Conservation (phyloP, 2,113 vertebrate genomes). For the Pterocles gutturalis region DNA sequence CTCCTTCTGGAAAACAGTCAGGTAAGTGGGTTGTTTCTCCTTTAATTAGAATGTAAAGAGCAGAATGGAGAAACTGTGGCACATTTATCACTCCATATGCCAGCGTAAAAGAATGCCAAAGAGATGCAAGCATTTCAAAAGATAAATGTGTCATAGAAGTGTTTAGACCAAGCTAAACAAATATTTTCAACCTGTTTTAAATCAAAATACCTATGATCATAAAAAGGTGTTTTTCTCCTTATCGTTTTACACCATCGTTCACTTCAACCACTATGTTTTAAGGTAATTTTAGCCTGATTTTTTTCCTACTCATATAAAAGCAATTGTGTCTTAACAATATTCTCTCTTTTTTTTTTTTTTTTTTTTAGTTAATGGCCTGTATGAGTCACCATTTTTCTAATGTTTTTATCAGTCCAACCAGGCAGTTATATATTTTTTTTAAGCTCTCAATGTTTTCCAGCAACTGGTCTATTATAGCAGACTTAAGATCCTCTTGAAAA, state of each 20-base stretch:
- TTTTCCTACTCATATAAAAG: background rate
- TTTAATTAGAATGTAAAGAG: slow-evolving; percentile 65
- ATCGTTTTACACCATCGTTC: background rate
- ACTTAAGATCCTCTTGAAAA: background rate
- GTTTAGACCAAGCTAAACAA: slow-evolving; percentile 41
- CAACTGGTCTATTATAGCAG: background rate
- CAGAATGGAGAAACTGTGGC: slow-evolving; percentile 51
- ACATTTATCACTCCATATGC: slow-evolving; percentile 60
- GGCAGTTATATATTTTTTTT: background rate
- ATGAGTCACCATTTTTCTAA: slow-evolving; percentile 15
- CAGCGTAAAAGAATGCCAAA: slow-evolving; percentile 1
- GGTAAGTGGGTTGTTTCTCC: slow-evolving; percentile 53
- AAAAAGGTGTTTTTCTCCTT: background rate
- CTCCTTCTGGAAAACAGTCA: slow-evolving; percentile 52
- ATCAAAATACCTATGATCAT: background rate
- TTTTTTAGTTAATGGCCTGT: background rate
- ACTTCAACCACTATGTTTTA: background rate
- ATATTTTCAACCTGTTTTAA: slow-evolving; percentile 10
- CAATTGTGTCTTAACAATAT: background rate
- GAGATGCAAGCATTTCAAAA: background rate
- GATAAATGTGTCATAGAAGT: background rate
- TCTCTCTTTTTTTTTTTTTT: background rate
- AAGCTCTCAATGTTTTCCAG: background rate
- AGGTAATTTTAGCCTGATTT: background rate
- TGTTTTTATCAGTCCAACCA: background rate